Conservation (phyloP, 2,888 invertebrate species). For the Pteria penguin region DNA sequence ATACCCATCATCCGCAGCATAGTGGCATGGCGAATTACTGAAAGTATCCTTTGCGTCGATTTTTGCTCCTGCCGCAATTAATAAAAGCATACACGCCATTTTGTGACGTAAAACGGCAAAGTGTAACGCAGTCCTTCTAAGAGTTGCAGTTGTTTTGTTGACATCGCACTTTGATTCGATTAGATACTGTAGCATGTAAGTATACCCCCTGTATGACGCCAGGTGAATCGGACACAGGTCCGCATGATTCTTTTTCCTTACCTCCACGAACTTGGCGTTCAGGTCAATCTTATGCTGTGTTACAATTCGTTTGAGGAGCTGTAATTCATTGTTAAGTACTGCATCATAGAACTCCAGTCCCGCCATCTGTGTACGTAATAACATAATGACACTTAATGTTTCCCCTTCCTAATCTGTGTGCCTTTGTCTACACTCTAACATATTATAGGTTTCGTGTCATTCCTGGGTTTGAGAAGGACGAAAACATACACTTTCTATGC, state of each 20-base stretch:
- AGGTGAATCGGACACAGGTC: constrained; percentile 79
- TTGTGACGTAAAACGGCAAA: constrained; percentile 79
- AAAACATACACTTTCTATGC: too few relatives aligned
- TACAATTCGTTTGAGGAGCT: constrained; percentile 75
- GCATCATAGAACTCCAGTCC: constrained; percentile 79
- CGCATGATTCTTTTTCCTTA: constrained; percentile 78
- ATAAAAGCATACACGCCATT: constrained; percentile 78
- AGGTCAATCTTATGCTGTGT: constrained; percentile 79
- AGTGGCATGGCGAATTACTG: constrained; percentile 79
- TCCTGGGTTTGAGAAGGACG: too few relatives aligned
- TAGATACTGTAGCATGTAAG: constrained; percentile 77
- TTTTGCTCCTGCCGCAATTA: constrained; percentile 77
- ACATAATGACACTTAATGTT: constrained; percentile 59
- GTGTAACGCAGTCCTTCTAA: constrained; percentile 78
- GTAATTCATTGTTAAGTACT: constrained; percentile 79
- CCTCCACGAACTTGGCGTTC: constrained; percentile 78
- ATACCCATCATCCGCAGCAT: constrained; percentile 79
- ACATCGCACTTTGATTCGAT: constrained; percentile 78
- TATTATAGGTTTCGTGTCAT: too few relatives aligned
- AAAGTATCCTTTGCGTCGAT: constrained; percentile 79
- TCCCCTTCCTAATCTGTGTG: too few relatives aligned
- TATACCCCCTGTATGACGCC: constrained; percentile 78
- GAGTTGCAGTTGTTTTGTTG: constrained; percentile 76
- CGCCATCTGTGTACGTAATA: constrained; percentile 74
- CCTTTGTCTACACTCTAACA: too few relatives aligned